phyloP scores from a whole-genome alignment of 2,888 invertebrate species.

The Thecophora atra region DNA sequence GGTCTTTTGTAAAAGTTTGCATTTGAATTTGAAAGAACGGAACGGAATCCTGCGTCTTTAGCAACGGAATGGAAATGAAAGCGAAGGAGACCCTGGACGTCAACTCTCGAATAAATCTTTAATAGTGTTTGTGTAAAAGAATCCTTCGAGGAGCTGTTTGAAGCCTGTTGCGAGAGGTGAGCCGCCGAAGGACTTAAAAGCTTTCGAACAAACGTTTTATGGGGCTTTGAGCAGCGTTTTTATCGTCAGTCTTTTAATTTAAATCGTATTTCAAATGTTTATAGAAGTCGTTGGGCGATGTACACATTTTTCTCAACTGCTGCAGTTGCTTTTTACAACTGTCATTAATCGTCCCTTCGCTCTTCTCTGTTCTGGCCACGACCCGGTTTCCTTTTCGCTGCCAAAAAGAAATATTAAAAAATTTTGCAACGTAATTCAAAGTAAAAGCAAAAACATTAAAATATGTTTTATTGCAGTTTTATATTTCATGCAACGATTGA shows the following conservation, averaged over 20 bases:
- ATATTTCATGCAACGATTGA: constrained; percentile 21
- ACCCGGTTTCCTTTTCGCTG: not conserved
- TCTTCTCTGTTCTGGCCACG: not conserved
- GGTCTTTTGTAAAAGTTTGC: constrained; percentile 16
- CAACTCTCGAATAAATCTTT: constrained; percentile 31
- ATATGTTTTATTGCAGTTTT: constrained; percentile 38
- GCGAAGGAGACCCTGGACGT: constrained; percentile 6
- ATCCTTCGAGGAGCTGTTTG: not conserved
- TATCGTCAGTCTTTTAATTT: constrained; percentile 61
- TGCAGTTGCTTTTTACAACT: constrained; percentile 44
- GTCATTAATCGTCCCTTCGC: constrained; percentile 44
- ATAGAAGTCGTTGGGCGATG: not conserved
- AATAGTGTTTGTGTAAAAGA: constrained; percentile 14
- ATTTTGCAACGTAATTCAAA: constrained; percentile 43
- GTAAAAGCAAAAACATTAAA: constrained; percentile 52
- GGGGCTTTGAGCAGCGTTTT: constrained; percentile 45
- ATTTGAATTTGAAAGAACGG: constrained; percentile 3
- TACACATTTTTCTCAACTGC: constrained; percentile 26
- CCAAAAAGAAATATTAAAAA: constrained; percentile 9
- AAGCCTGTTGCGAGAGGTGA: not conserved
- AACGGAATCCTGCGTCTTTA: constrained; percentile 17
- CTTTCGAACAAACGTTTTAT: constrained; percentile 55
- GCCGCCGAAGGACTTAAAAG: constrained; percentile 1
- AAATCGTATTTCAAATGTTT: constrained; percentile 52
- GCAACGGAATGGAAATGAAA: not conserved